Evolutionary conservation across 2,888 invertebrate species (phyloP), one percentile per base, ranked within the genome.

Genomic region (Watsonalla cultraria): DNA sequence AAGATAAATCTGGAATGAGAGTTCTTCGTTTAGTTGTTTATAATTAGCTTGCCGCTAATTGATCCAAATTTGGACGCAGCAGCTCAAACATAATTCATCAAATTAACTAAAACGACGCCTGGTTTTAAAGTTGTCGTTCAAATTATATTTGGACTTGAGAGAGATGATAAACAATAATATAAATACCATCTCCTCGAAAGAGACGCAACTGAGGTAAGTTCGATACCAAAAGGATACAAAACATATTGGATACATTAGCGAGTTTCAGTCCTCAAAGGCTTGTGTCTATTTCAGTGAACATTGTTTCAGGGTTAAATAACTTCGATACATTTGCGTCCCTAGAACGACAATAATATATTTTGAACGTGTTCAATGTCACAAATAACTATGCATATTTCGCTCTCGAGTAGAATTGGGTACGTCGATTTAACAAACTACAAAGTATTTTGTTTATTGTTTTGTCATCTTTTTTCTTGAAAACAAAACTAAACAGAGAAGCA

Each of bases 231-330:
- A 24, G 24, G 24, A 24, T 24, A 24, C 24, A 24, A 24, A 24
- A 4, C 24, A 24, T 4, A 24, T 2, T 37, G 37, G 37, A 37
- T 9, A 8, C 37, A 9, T 37, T 37, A 9, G 37, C 37, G 37
- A 37, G 37, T 37, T 4, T 76, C 72, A 73, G 66, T 78, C 72
- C 75, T 66, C 79, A 70, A 64, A 74, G 75, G 71, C 78, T 76
- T 72, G 76, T 68, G 59, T 76, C 83, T 88, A 88, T 88, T 87
- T 84, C 70, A 68, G 86, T 76, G 66, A 63, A 68, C 74, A 70
- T 72, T 77, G 75, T 82, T 87, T 88, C 88, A 88, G 87, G 88
- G 88, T 87, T 87, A 88, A 87, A 88, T 88, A 87, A 86, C 86
- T 86, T 73, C 37, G 74, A 68, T 58, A 58, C 72, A 66, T 68